These are phyloP conservation scores for Corythornis cristatus DNA, from an alignment of 2,113 vertebrate genomes.

Conservation along the genomic window DNA sequence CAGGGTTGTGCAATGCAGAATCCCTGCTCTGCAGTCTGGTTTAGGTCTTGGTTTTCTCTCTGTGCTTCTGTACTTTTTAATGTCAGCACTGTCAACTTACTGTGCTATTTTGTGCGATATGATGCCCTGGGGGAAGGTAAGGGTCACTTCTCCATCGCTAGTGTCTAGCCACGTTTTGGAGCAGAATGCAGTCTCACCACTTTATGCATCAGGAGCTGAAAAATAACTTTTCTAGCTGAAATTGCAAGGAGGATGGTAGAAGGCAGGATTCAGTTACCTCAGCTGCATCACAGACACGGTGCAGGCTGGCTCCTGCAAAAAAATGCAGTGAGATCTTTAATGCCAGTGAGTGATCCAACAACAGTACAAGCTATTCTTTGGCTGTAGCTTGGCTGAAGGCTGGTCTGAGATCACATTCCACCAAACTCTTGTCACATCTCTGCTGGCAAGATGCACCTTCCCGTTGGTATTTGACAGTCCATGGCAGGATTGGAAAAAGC, in stretches of 20 bases:
- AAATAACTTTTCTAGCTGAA: neutral
- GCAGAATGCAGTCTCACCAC: neutral
- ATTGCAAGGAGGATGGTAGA: neutral
- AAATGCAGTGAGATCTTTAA: neutral
- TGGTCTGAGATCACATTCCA: neutral
- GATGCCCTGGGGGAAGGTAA: neutral
- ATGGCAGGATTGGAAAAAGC: constrained; percentile 34
- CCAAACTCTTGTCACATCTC: neutral
- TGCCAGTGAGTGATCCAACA: neutral
- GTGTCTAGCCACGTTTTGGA: neutral
- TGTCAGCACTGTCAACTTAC: neutral
- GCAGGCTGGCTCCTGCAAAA: neutral
- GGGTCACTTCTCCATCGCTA: neutral
- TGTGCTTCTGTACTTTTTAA: neutral
- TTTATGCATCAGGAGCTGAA: neutral
- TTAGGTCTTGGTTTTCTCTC: neutral
- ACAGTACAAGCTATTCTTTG: neutral
- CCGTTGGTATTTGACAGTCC: neutral
- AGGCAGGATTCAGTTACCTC: neutral
- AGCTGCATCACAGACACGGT: neutral
- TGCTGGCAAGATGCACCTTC: neutral
- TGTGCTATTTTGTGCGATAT: neutral
- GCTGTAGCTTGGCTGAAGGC: neutral
- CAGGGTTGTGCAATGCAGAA: constrained; percentile 37
- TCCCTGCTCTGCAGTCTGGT: constrained; percentile 36